Conservation (phyloP, 2,888 invertebrate species). For the Andrena fulva region DNA sequence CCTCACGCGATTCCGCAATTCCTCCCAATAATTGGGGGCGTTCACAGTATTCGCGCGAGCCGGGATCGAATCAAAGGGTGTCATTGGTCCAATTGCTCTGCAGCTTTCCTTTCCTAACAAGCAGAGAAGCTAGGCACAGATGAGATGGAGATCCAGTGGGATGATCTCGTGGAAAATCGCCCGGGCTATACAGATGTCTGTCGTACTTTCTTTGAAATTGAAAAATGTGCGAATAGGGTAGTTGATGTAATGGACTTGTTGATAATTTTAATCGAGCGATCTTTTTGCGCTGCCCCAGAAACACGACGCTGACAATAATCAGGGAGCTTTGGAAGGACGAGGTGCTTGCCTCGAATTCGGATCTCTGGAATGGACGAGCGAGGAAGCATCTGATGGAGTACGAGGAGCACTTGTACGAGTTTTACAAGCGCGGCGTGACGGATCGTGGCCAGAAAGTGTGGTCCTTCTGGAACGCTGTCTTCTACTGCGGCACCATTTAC, state of each 20-base stretch:
- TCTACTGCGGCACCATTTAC: slow-evolving; percentile 94
- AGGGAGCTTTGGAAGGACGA: slow-evolving; percentile 78
- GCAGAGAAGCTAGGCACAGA: not conserved
- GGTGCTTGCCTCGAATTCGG: slow-evolving; percentile 77
- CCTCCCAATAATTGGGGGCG: slow-evolving; percentile 32
- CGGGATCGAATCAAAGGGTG: slow-evolving; percentile 22
- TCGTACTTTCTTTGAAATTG: not conserved
- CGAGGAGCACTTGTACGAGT: slow-evolving; percentile 86
- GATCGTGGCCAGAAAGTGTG: slow-evolving; percentile 87
- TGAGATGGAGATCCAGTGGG: not conserved
- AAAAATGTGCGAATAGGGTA: too few relatives aligned
- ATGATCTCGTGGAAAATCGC: not conserved
- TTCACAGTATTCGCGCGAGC: not conserved
- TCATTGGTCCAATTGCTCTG: slow-evolving; percentile 6
- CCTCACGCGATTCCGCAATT: not conserved
- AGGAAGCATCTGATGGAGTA: slow-evolving; percentile 86
- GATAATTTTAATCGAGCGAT: not conserved
- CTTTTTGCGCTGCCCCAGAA: slow-evolving; percentile 62
- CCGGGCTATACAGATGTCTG: not conserved
- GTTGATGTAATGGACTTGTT: not conserved
- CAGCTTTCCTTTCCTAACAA: slow-evolving; percentile 6
- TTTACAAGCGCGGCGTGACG: slow-evolving; percentile 84
- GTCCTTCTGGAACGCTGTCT: slow-evolving; percentile 95
- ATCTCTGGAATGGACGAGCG: slow-evolving; percentile 86
- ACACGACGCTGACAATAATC: slow-evolving; percentile 81